These are phyloP conservation scores for Hirundo rustica DNA, from an alignment of 2,797 vertebrate species.

Conservation along the genomic window DNA sequence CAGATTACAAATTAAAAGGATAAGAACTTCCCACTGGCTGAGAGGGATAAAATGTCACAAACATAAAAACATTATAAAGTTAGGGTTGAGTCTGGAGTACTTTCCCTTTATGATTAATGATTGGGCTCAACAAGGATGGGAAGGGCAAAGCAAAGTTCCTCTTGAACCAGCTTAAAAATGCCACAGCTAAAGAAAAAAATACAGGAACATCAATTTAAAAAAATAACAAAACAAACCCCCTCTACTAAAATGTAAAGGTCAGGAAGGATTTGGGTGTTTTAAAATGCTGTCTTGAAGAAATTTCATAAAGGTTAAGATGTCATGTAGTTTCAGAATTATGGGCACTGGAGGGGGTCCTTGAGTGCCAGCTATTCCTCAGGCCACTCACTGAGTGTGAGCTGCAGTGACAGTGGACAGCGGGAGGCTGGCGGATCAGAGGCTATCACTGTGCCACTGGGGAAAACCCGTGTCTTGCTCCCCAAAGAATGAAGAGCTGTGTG, in stretches of 20 bases:
- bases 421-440: constrained; percentile 76
- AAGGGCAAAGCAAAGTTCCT: constrained; percentile 75
- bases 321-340: constrained; percentile 82
- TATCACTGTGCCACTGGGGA: constrained; percentile 75
- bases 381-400: constrained; percentile 81
- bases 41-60: constrained; percentile 80
- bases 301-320: constrained; percentile 88
- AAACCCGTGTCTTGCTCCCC: constrained; percentile 51
- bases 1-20: constrained; percentile 68
- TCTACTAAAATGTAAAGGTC: constrained; percentile 86
- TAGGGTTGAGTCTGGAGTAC: constrained; percentile 63
- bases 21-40: constrained; percentile 66
- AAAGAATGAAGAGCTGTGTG: constrained; percentile 14
- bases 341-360: constrained; percentile 74
- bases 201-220: constrained; percentile 82
- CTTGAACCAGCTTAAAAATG: constrained; percentile 82
- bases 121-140: constrained; percentile 73
- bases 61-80: constrained; percentile 77
- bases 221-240: constrained; percentile 66
- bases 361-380: constrained; percentile 75
- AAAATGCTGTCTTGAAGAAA: constrained; percentile 86
- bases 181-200: constrained; percentile 75
- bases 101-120: constrained; percentile 81
- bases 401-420: constrained; percentile 80
- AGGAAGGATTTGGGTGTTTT: constrained; percentile 86